Base-by-base conservation (phyloP, 2,113 vertebrate genomes). In the Atrichornis clamosus region DNA sequence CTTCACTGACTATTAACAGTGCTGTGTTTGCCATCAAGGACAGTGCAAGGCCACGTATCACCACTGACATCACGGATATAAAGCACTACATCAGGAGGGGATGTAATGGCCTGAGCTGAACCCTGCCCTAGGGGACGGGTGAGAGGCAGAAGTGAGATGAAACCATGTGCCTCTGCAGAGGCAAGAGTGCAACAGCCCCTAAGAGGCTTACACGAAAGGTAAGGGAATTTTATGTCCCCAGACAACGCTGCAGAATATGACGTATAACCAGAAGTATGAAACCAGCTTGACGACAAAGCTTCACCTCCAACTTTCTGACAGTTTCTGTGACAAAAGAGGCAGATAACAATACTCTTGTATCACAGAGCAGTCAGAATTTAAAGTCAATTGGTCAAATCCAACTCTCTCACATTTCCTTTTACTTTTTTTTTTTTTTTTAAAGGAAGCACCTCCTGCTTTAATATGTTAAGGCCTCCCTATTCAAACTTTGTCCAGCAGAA, bases 51-150 rank as follows among this genome's bases (percentile, higher is more conserved):
- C 93, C 53, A 3, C 5, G 49, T 58, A 60, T 60, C 56, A 13
- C 73, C 60, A 27, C 76, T 90, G 92, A 97, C 93, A 93, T 86
- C 88, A 88, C 2, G 3, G 92, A 87, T 70, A 58, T 10, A 78
- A 69, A 81, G 76, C 83, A 53, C 83, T 35, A 70, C 76, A 92
- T 75, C 76, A 39, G 88, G 35, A 92, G 52, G 56, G 85, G 68
- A 90, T 6, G 49, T 28, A 42, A 75, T 9, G 62, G 88, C 88
- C 90, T 58, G 90, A 84, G 74, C 69, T 68, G 77, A 96, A 89
- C 85, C 79, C 28, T 78, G 70, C 44, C 70, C 81, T 8, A 15
- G 44, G 50, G 68, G 53, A 77, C 0, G 0, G 72, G 44, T 89
- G 26, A 82, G 62, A 63, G 55, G 49, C 44, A 74, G 10, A 62